Base-by-base conservation (phyloP, 2,888 invertebrate species). In the Lasioglossum villosulum region DNA sequence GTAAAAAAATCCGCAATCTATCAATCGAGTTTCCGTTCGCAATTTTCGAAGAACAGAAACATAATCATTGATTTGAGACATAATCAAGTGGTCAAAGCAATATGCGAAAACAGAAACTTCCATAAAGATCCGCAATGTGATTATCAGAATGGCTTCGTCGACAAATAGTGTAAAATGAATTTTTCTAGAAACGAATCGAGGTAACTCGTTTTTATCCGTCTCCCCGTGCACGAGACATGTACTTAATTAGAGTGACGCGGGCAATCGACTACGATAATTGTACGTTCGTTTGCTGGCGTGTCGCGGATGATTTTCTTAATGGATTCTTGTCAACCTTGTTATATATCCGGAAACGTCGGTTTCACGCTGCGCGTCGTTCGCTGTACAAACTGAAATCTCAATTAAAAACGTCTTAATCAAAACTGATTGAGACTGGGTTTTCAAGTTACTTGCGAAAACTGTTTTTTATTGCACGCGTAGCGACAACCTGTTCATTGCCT, bases 191-290 rank as follows among this genome's bases (percentile, higher is more conserved):
- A 66, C 34, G 66, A 34, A 34, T 66, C 66, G 34, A 14, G 12
- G 14, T 14, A 14, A 59, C n/a, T 59, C 59, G 59, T 27, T 23
- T 52, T 52, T 52, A 52, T 52, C 19, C 23, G 23, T 52, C 52
- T 23, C 2, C 52, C 10, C 10, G 52, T 2, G 52, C 52, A 19
- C 66, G 16, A 34, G 34, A 34, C 66, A 10, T 34, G 66, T 66
- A 66, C 34, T 66, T 66, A 66, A 66, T 66, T 66, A 66, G 19
- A 34, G 34, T 34, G 34, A 34, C 66, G 8, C 34, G 3, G 8
- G 19, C 34, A 66, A 66, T 63, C 66, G 66, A 66, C 66, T 34
- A 66, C 66, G 66, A 8, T 34, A 66, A 66, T 66, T 66, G 66
- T 34, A 66, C 66, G 66, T 34, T 66, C 34, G 66, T 52, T 34